Percentiles rank a stretch among this genome's conserved stretches.
phyloP scores from a whole-genome alignment of 2,113 vertebrate genomes.

The Capreolus pygargus region DNA sequence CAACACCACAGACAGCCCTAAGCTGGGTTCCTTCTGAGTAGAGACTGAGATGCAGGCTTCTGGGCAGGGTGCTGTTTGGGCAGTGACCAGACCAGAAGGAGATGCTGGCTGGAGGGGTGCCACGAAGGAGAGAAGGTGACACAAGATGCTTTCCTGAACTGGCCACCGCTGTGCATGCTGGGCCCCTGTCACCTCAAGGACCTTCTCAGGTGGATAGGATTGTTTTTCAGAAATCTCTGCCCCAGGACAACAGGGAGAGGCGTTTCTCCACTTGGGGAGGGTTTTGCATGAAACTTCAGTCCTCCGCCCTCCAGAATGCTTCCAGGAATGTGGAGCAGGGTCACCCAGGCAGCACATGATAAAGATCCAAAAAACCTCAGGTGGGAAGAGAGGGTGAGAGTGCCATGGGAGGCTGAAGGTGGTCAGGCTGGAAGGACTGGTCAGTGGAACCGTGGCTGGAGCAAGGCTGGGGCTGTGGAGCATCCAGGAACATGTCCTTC shows the following conservation, averaged over 20 bases:
- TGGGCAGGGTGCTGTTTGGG: background rate
- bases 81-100: background rate
- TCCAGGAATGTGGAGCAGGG: background rate
- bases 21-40: background rate
- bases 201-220: background rate
- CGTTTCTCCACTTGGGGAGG: background rate
- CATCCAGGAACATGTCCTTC: background rate
- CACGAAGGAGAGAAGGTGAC: background rate
- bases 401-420: background rate
- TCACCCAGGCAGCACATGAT: background rate
- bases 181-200: background rate
- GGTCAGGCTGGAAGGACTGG: accelerated
- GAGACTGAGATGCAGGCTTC: background rate
- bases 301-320: background rate
- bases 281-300: background rate
- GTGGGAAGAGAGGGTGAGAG: background rate
- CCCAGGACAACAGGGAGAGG: background rate
- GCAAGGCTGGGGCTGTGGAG: background rate
- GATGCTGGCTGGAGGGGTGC: background rate
- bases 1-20: accelerated
- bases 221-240: background rate
- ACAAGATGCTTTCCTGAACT: background rate
- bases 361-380: background rate
- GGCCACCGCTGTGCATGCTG: background rate
- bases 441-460: background rate